Evolutionary conservation across 1,140 invertebrate species (phyloP), one percentile per base, ranked within the genome.

Genomic region (Scaptomyza montana): DNA sequence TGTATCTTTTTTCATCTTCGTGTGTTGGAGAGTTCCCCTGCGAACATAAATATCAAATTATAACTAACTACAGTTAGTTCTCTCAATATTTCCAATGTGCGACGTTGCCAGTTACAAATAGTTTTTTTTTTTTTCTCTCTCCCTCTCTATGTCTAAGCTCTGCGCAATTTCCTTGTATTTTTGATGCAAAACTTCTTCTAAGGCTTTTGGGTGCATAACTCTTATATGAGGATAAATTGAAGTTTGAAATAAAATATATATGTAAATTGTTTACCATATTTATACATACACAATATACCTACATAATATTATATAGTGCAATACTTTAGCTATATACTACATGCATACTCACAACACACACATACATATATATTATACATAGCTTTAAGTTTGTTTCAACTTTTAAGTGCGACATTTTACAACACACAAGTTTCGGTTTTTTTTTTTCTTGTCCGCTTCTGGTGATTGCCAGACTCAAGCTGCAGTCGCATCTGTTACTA

Each of bases 251-350:
- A 50, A 36, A 54, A 56, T 39, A 64, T 43, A 28, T 45, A 68
- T 87, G 84, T 89, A 84, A 84, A 87, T 87, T 87, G 79, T 79
- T 89, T 74, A 89, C 78, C 66, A 56, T 86, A 77, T 80, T 85
- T 73, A 81, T 78, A 72, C 57, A 68, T 67, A 74, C 30, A 74
- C 25, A 47, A 49, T 60, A 59, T 30, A 68, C 25, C 39, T 36
- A 63, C 51, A 72, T 45, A 49, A 71, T 64, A 86, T 43, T 80
- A 73, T 76, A 74, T 86, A 87, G 84, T 87, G 82, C 82, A 87
- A 87, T 87, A 87, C 79, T 64, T 78, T 87, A 87, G 78, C 67
- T 81, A 46, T 67, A 66, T 53, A 71, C 45, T 57, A 71, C 36
- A 54, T 5, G 30, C 13, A 65, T 13, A 62, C 54, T 13, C 45